These are phyloP conservation scores for Silurus asotus DNA, from an alignment of 2,113 vertebrate genomes.

Conservation along the genomic window DNA sequence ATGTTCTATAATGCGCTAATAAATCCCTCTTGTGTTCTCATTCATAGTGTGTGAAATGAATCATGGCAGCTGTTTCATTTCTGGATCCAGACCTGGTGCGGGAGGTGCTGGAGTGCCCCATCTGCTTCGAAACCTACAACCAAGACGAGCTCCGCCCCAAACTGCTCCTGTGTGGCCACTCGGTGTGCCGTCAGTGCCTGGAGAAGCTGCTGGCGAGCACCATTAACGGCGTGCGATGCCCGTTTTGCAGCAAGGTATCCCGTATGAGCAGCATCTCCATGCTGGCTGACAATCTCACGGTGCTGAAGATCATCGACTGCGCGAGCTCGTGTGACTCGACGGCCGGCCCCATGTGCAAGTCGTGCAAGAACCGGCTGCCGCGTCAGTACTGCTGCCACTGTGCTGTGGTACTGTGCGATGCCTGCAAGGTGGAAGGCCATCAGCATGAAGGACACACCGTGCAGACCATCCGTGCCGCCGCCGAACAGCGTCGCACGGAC, in stretches of 20 bases:
- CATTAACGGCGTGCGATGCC: constrained; percentile 95
- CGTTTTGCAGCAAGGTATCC: constrained; percentile 95
- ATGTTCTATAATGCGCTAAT: not conserved
- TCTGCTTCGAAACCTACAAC: constrained; percentile 94
- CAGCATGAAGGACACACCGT: constrained; percentile 79
- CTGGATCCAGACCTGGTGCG: constrained; percentile 90
- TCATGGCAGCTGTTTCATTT: constrained; percentile 80
- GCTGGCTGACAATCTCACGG: constrained; percentile 91
- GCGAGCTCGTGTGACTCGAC: constrained; percentile 78
- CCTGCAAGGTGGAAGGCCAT: constrained; percentile 80
- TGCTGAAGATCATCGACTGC: constrained; percentile 94
- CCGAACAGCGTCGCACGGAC: constrained; percentile 84
- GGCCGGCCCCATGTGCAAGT: constrained; percentile 86
- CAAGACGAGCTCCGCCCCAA: constrained; percentile 91
- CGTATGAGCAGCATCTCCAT: constrained; percentile 87
- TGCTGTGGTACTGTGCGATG: constrained; percentile 81
- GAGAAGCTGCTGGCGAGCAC: constrained; percentile 92
- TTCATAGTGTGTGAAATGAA: constrained; percentile 37
- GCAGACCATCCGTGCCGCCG: constrained; percentile 81
- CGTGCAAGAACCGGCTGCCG: constrained; percentile 84
- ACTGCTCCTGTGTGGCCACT: constrained; percentile 93
- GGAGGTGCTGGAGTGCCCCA: constrained; percentile 94
- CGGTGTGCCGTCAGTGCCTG: constrained; percentile 91
- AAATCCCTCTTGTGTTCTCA: not conserved
- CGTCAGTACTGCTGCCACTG: constrained; percentile 89